phyloP scores from a whole-genome alignment of 2,888 invertebrate genomes.

The Plagodis dolabraria region DNA sequence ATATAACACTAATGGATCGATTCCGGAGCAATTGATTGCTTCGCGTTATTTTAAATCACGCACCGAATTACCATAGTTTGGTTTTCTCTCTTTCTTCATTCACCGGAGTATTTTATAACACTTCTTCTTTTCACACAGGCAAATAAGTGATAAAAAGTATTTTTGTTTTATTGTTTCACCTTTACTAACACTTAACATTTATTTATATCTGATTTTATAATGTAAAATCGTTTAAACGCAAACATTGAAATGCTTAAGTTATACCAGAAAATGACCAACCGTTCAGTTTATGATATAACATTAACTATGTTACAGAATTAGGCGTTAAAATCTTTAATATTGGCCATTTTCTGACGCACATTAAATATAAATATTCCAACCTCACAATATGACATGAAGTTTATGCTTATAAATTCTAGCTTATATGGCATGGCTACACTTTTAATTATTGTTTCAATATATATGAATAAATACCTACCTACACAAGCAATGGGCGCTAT shows the following conservation, averaged over 20 bases:
- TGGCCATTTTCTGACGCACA: slow-evolving; percentile 1
- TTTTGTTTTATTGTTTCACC: neutral
- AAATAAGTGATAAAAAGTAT: neutral
- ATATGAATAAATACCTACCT: too few species aligned
- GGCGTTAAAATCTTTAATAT: neutral
- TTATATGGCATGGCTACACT: neutral
- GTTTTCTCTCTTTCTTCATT: slow-evolving; percentile 10
- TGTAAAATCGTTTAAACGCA: slow-evolving; percentile 1
- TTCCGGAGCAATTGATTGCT: slow-evolving; percentile 21
- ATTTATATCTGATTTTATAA: neutral
- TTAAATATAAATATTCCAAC: neutral
- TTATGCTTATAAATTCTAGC: too few species aligned
- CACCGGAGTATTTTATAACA: slow-evolving; percentile 7
- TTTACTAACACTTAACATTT: too few species aligned
- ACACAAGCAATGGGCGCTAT: too few species aligned
- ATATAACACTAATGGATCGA: slow-evolving; percentile 26
- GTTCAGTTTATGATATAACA: too few species aligned
- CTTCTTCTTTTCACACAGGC: neutral
- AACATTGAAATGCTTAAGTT: neutral
- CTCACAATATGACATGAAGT: neutral
- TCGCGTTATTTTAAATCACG: slow-evolving; percentile 12
- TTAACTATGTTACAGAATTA: neutral
- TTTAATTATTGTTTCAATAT: too few species aligned
- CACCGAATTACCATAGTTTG: slow-evolving; percentile 31
- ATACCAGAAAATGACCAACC: slow-evolving; percentile 5